Evolutionary conservation across 2,113 vertebrate species (phyloP).

Genomic region (Plotosus lineatus): DNA sequence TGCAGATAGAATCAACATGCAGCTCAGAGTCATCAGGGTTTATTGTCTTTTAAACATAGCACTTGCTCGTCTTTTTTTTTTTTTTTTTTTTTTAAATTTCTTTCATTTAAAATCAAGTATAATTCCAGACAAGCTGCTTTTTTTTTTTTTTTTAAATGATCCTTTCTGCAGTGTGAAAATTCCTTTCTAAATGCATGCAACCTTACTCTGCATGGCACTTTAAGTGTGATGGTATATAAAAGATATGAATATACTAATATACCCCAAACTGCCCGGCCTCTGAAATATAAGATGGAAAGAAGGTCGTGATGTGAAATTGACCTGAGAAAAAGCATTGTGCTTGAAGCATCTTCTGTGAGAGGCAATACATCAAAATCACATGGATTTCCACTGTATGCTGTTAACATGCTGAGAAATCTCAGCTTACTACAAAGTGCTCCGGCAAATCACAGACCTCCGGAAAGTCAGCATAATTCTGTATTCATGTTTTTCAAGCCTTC

Average conservation of each 20-base stretch:
- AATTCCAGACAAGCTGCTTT: background rate
- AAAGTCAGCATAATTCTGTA: background rate
- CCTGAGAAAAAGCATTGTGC: background rate
- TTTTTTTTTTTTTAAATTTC: background rate
- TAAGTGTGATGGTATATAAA: background rate
- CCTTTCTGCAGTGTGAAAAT: background rate
- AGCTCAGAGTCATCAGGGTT: slow-evolving; percentile 16
- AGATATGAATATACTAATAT: slow-evolving; percentile 2
- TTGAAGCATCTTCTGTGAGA: background rate
- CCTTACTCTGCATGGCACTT: background rate
- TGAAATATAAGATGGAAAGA: background rate
- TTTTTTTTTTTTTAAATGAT: background rate
- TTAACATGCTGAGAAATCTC: background rate
- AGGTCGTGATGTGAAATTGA: background rate
- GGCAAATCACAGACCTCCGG: background rate
- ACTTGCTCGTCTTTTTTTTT: background rate
- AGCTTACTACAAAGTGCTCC: background rate
- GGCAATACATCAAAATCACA: background rate
- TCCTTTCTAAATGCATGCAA: background rate
- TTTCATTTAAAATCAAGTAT: background rate
- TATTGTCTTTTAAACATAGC: slow-evolving; percentile 10
- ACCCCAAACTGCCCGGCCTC: background rate
- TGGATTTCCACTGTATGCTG: background rate
- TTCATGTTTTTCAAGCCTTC: background rate
- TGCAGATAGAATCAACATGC: slow-evolving; percentile 51